phyloP scores from a whole-genome alignment of 1,140 invertebrate species.

The Drosophila elegans region DNA sequence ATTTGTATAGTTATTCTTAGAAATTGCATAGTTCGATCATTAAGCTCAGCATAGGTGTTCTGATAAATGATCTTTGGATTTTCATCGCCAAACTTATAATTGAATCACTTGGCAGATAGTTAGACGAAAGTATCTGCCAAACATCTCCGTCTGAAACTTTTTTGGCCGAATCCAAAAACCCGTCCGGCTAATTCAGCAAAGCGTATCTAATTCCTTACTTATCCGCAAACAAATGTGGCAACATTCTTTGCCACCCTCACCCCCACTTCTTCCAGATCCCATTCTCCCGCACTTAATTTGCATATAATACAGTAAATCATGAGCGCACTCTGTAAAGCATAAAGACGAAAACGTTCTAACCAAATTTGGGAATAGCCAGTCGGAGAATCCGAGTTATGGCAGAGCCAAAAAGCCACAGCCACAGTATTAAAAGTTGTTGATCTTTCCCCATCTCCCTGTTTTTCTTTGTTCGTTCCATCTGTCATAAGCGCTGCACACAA shows the following conservation, averaged over 20 bases:
- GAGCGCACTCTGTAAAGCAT: conserved; percentile 54
- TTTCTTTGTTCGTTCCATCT: conserved; percentile 19
- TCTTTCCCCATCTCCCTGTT: conserved; percentile 14
- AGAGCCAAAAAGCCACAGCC: conserved; percentile 1
- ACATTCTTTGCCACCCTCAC: conserved; percentile 35
- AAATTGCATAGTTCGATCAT: conserved; percentile 45
- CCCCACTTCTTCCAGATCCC: conserved; percentile 8
- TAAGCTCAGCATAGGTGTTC: conserved; percentile 27
- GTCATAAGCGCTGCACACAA: conserved; percentile 21
- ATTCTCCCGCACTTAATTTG: conserved; percentile 55
- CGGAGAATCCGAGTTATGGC: conserved; percentile 38
- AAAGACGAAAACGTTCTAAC: conserved; percentile 54
- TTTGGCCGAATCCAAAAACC: conserved; percentile 24
- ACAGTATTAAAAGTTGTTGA: conserved; percentile 30
- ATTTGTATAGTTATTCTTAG: conserved; percentile 31
- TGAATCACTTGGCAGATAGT: conserved; percentile 10
- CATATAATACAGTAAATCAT: conserved; percentile 81
- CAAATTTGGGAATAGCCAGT: conserved; percentile 59
- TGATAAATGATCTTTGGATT: conserved; percentile 40
- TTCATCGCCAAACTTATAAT: conserved; percentile 36
- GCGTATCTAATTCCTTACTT: conserved; percentile 68
- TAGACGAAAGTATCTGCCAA: conserved; percentile 10
- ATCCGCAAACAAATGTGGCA: conserved; percentile 45
- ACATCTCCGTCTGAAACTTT: conserved; percentile 4
- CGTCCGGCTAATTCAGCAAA: conserved; percentile 53